Evolutionary conservation across 2,888 invertebrate genomes (phyloP), one percentile per base, ranked within the genome.

Genomic region (Lithosia quadra): DNA sequence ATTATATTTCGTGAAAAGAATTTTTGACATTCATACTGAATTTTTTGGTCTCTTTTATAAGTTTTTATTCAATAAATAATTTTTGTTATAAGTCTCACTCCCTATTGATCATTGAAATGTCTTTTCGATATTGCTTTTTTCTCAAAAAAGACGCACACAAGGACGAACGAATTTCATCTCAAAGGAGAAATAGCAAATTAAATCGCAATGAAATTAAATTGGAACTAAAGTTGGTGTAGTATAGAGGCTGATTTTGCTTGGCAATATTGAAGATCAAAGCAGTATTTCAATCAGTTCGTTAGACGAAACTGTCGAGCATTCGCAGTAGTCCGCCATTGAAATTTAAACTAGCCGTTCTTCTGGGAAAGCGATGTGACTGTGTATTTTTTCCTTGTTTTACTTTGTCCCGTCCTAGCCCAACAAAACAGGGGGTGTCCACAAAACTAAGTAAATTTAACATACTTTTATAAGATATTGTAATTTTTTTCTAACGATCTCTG

Each of bases 251-350:
- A 57, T 83, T 83, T 87, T 49, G 80, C 75, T 60, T 76, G 78
- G 66, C 73, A 65, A 63, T 53, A 69, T 64, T 65, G 65, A 76
- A 88, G 87, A 91, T 93, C 90, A 92, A 92, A 92, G 91, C 86
- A 85, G 87, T 90, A 90, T 92, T 91, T 90, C 91, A 91, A 92
- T 93, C 91, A 87, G 91, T 92, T 93, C 88, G 92, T 93, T 91
- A 92, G 91, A 87, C 90, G 88, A 92, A 92, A 90, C 88, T 85
- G 90, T 82, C 86, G 87, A 83, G 82, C 81, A 84, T 91, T 92
- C 92, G 90, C 90, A 88, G 92, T 92, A 93, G 87, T 87, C 88
- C 83, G 86, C 91, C 88, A 92, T 94, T 93, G 94, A 94, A 94
- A 94, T 93, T 93, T 91, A 92, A 94, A 93, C 93, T 92, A 93